phyloP scores from a whole-genome alignment of 1,140 invertebrate genomes.

The Formica exsecta region DNA sequence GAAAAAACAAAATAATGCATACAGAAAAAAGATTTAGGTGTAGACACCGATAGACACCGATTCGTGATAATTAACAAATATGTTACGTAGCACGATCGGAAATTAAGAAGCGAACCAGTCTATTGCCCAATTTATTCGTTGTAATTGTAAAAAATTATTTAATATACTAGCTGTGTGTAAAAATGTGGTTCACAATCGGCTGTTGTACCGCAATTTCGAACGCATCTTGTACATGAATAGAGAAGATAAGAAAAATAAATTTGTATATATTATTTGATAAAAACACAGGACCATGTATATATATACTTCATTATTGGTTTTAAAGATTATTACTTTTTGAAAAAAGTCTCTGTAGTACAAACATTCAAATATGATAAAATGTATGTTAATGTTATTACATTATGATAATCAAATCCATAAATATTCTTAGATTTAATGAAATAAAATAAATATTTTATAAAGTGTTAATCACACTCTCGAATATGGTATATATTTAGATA shows the following conservation, averaged over 20 bases:
- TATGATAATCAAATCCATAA: constrained; percentile 44
- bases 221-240: too few species aligned
- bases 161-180: background rate
- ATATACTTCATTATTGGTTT: background rate
- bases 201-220: too few species aligned
- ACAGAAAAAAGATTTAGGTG: constrained; percentile 15
- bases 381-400: constrained; percentile 55
- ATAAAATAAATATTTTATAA: constrained; percentile 55
- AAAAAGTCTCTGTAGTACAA: constrained; percentile 34
- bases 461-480: constrained; percentile 31
- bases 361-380: constrained; percentile 38
- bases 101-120: constrained; percentile 8
- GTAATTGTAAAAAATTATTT: background rate
- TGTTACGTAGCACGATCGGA: background rate
- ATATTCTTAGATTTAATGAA: constrained; percentile 46
- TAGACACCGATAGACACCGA: background rate
- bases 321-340: constrained; percentile 4
- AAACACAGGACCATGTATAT: too few species aligned
- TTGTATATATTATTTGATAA: too few species aligned
- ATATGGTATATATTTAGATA: constrained; percentile 39
- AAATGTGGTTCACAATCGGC: too few species aligned
- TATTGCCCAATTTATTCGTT: constrained; percentile 1
- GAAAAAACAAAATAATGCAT: constrained; percentile 4
- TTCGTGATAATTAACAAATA: background rate
- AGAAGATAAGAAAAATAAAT: too few species aligned